Conservation (phyloP, 2,113 vertebrate genomes). For the Coturnix japonica region DNA sequence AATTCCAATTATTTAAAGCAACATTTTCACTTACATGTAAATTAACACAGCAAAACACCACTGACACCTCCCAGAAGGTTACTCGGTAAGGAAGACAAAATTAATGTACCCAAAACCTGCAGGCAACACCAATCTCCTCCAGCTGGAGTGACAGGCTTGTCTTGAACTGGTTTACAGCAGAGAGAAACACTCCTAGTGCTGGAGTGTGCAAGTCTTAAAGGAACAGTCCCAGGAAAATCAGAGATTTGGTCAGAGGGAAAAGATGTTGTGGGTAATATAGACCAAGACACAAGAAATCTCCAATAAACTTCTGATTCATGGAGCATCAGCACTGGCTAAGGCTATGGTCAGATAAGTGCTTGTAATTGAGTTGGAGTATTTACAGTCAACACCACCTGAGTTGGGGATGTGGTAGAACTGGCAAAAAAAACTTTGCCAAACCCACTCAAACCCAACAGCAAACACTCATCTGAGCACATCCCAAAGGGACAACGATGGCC, state of each 20-base stretch:
- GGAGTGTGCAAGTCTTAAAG: constrained; percentile 24
- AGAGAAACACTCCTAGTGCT: neutral
- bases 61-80: constrained; percentile 29
- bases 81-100: constrained; percentile 26
- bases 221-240: neutral
- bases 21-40: neutral
- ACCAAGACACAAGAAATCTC: neutral
- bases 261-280: neutral
- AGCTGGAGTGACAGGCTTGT: constrained; percentile 57
- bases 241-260: neutral
- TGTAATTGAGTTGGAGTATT: neutral
- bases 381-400: neutral
- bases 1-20: constrained; percentile 21
- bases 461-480: neutral
- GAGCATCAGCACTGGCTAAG: neutral
- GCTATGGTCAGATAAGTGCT: neutral
- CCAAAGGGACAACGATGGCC: neutral
- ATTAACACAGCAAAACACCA: constrained; percentile 41
- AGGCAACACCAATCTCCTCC: constrained; percentile 38
- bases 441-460: neutral
- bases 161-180: constrained; percentile 28
- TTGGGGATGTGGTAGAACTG: accelerated
- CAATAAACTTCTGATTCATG: neutral
- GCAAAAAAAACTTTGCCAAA: neutral
- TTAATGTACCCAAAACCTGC: constrained; percentile 45